Evolutionary conservation across 2,888 invertebrate species (phyloP), one percentile per base, ranked within the genome.

Genomic region (Brenthis ino): DNA sequence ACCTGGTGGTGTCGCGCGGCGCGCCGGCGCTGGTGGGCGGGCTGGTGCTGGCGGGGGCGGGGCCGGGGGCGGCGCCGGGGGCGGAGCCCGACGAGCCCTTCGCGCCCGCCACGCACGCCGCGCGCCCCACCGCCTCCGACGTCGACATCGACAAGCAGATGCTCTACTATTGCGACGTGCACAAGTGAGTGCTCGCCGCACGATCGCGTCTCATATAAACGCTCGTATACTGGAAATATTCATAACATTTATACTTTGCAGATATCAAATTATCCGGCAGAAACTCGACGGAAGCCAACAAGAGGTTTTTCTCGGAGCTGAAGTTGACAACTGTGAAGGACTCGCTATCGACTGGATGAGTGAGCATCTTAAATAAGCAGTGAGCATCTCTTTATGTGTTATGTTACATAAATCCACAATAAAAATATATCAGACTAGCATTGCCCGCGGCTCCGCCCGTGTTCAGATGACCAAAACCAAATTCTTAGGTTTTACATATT

Each of bases 341-440:
- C 85, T 98, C 73, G 97, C 97, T 51, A 94, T 97, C 68, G 98
- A 98, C 88, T 97, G 97, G 96, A 94, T 97, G 81, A 95, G 96
- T 69, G 86, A 82, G 78, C 61, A 3, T 12, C 37, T 24, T 33
- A n/a, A n/a, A n/a, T n/a, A n/a, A n/a, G n/a, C n/a, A 95, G 96
- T 69, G 86, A 82, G 78, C 61, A 3, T 12, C 37, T 24, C 33
- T 33, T 20, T 8, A 4, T 20, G 57, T 12, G 13, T n/a, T 63
- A 64, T 28, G 28, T 28, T 28, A 0, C 4, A 28, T 28, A 28
- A 4, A 28, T 50, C 24, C n/a, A 13, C 0, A 58, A 58, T 12
- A 8, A 24, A 24, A 13, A 8, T 37, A 13, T 57, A 6, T 43
- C 13, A 24, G 13, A 20, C 20, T 20, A 20, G 8, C 56, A 5